These are phyloP conservation scores for Carassius auratus DNA, from an alignment of 2,113 vertebrate genomes.

Conservation along the genomic window DNA sequence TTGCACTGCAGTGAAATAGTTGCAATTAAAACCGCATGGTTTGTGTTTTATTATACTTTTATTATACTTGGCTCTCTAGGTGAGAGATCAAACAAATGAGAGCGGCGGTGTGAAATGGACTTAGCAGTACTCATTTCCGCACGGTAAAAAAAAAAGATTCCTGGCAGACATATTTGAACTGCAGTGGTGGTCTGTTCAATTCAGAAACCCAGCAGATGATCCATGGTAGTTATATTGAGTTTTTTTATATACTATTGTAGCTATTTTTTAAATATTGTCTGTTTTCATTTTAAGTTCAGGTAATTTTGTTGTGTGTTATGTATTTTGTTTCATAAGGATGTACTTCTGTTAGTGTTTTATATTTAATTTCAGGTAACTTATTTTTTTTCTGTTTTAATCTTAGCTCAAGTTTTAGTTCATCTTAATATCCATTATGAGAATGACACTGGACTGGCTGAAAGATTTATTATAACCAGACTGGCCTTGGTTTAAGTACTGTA, in stretches of 20 bases:
- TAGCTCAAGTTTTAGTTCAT: too few relatives aligned
- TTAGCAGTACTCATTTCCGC: background rate
- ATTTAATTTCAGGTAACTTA: too few relatives aligned
- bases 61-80: background rate
- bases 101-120: background rate
- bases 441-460: background rate
- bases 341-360: too few relatives aligned
- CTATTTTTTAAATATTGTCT: background rate
- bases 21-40: background rate
- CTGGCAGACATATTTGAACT: background rate
- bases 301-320: too few relatives aligned
- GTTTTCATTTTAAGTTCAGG: too few relatives aligned
- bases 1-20: background rate
- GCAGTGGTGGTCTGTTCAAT: conserved; percentile 3
- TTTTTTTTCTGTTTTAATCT: too few relatives aligned
- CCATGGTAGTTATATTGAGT: background rate
- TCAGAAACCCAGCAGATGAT: background rate
- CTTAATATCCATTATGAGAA: background rate
- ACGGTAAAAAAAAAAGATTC: background rate
- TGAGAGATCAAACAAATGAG: conserved; percentile 5
- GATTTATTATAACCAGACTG: background rate
- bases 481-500: background rate
- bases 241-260: too few relatives aligned
- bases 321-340: too few relatives aligned
- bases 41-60: background rate